Percentiles rank a stretch among this genome's conserved stretches.
Evolutionary conservation across 2,797 vertebrate genomes (phyloP).

Genomic region (Diplodus sargus): DNA sequence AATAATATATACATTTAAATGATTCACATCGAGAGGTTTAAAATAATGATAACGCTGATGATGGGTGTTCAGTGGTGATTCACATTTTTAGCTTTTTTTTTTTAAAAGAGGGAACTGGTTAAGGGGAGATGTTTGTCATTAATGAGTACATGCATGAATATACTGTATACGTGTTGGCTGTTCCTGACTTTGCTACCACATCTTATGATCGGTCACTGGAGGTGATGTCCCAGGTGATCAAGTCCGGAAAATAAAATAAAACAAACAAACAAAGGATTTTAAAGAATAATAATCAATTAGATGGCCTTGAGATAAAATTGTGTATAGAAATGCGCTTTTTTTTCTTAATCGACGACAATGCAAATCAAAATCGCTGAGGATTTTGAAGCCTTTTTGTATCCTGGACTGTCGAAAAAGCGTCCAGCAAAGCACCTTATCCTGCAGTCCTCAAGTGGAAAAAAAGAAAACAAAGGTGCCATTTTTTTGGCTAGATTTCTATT

Average conservation of each 20-base stretch:
- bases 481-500: slow-evolving; percentile 49
- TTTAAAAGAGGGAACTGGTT: slow-evolving; percentile 27
- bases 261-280: slow-evolving; percentile 15
- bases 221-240: slow-evolving; percentile 74
- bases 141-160: slow-evolving; percentile 67
- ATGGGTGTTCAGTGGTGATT: slow-evolving; percentile 22
- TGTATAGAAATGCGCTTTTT: slow-evolving; percentile 49
- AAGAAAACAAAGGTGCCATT: slow-evolving; percentile 34
- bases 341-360: slow-evolving; percentile 53
- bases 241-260: slow-evolving; percentile 22
- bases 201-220: slow-evolving; percentile 63
- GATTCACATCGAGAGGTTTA: slow-evolving; percentile 53
- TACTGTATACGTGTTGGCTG: slow-evolving; percentile 55
- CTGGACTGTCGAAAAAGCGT: slow-evolving; percentile 56
- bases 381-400: slow-evolving; percentile 76
- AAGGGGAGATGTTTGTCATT: slow-evolving; percentile 23
- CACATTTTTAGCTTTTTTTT: slow-evolving; percentile 26
- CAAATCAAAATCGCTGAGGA: slow-evolving; percentile 59
- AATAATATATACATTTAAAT: slow-evolving; percentile 31
- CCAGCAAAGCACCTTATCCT: slow-evolving; percentile 76
- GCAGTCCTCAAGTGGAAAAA: slow-evolving; percentile 40
- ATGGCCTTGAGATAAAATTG: slow-evolving; percentile 60
- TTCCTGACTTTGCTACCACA: slow-evolving; percentile 59
- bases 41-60: slow-evolving; percentile 12
- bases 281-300: slow-evolving; percentile 43